Base-by-base conservation (phyloP, 2,888 invertebrate genomes). In the Zygothrica quintamaculata region DNA sequence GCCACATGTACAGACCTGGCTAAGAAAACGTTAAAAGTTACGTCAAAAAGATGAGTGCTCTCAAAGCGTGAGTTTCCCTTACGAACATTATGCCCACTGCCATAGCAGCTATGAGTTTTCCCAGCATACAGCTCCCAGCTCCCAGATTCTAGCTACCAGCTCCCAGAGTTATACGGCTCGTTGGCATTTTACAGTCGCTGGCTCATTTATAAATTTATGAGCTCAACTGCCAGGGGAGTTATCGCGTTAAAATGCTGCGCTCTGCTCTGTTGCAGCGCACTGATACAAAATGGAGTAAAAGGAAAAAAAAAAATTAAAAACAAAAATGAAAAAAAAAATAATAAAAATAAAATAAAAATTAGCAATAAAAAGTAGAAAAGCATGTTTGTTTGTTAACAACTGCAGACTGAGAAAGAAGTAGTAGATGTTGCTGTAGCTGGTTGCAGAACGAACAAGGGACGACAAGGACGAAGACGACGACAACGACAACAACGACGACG, bases 311-410 rank as follows among this genome's bases (percentile, higher is more conserved):
- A 64, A 58, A 37, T 53, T 22, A 53, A 16, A 22, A 18, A 43
- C 53, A 57, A 51, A 52, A 40, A 44, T n/a, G n/a, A 42, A 33
- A 37, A 39, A 22, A 40, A 37, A 31, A 44, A 29, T 47, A 39
- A 40, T 22, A 37, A 56, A 55, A 62, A 82, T 66, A 78, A 82
- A 82, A 85, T 79, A 77, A 80, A 87, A 85, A 85, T 85, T 85
- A 87, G 84, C 78, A 87, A 86, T 86, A 87, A 85, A 80, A 87
- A 85, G 84, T 85, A 85, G 84, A 87, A 85, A 85, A 87, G 84
- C 87, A 65, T 85, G 84, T 85, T 87, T 78, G 78, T 80, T 76
- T 85, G 80, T 80, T 84, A 84, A 84, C 81, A 85, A 80, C 72
- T 73, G 84, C 74, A 77, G 64, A 55, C 34, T 58, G 58, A 66